Evolutionary conservation across 2,888 invertebrate species (phyloP).

Genomic region (Ethmia dodecea): DNA sequence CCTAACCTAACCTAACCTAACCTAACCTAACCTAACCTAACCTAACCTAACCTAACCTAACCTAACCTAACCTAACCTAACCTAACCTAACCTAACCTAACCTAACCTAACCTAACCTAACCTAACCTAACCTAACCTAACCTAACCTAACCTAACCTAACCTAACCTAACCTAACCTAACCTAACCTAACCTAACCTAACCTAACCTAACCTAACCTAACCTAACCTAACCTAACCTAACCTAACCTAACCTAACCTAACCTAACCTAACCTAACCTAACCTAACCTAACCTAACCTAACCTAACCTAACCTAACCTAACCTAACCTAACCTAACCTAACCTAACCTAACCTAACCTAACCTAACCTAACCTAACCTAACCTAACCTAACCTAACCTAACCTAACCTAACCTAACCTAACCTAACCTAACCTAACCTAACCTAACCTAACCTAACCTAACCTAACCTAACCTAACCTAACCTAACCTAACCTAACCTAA

Average conservation of each 20-base stretch:
- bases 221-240: constrained; percentile 18
- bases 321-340: constrained; percentile 19
- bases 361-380: constrained; percentile 15
- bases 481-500: constrained; percentile 13
- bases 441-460: constrained; percentile 20
- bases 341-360: constrained; percentile 18
- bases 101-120: constrained; percentile 19
- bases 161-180: constrained; percentile 23
- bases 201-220: constrained; percentile 23
- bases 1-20: constrained; percentile 19
- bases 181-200: constrained; percentile 20
- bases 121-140: constrained; percentile 16
- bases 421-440: constrained; percentile 19
- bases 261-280: constrained; percentile 16
- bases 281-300: constrained; percentile 19
- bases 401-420: constrained; percentile 15
- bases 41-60: constrained; percentile 16
- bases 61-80: constrained; percentile 16
- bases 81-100: constrained; percentile 21
- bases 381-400: constrained; percentile 20
- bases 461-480: constrained; percentile 19
- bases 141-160: constrained; percentile 21
- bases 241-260: constrained; percentile 21
- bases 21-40: constrained; percentile 19
- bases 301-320: constrained; percentile 20